phyloP scores from a whole-genome alignment of 2,888 invertebrate genomes.

The Euclidia mi region DNA sequence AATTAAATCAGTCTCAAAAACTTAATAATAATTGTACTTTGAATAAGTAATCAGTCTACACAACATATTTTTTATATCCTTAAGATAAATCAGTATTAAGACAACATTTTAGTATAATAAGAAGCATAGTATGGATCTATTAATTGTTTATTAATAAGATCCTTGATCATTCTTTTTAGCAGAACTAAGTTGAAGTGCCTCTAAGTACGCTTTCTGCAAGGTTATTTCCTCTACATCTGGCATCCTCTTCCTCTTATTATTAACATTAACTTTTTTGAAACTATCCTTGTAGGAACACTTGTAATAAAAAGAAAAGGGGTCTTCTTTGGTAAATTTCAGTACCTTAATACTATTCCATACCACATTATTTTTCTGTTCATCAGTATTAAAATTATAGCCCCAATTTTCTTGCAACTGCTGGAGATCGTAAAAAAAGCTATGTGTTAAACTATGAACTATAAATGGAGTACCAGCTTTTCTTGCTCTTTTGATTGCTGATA shows the following conservation, averaged over 20 bases:
- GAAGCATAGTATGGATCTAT: slow-evolving; percentile 13
- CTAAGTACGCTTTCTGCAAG: slow-evolving; percentile 16
- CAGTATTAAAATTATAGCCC: slow-evolving; percentile 24
- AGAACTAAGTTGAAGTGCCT: slow-evolving; percentile 15
- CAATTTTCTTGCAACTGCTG: slow-evolving; percentile 25
- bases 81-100: neutral
- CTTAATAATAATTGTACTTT: too few species aligned
- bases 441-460: slow-evolving; percentile 17
- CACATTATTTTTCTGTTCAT: slow-evolving; percentile 21
- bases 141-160: slow-evolving; percentile 24
- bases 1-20: neutral
- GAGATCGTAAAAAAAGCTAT: slow-evolving; percentile 15
- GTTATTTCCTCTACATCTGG: slow-evolving; percentile 16
- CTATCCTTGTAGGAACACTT: slow-evolving; percentile 24
- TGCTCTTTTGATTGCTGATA: slow-evolving; percentile 21
- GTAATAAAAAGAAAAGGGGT: slow-evolving; percentile 22
- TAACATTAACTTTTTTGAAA: slow-evolving; percentile 19
- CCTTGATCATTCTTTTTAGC: slow-evolving; percentile 18
- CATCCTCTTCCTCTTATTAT: slow-evolving; percentile 22
- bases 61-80: too few species aligned
- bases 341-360: slow-evolving; percentile 23
- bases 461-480: slow-evolving; percentile 26
- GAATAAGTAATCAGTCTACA: too few species aligned
- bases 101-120: slow-evolving; percentile 4
- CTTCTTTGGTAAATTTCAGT: slow-evolving; percentile 18